Base-by-base conservation (phyloP, 2,888 invertebrate species). In the Oxycera nigricornis region DNA sequence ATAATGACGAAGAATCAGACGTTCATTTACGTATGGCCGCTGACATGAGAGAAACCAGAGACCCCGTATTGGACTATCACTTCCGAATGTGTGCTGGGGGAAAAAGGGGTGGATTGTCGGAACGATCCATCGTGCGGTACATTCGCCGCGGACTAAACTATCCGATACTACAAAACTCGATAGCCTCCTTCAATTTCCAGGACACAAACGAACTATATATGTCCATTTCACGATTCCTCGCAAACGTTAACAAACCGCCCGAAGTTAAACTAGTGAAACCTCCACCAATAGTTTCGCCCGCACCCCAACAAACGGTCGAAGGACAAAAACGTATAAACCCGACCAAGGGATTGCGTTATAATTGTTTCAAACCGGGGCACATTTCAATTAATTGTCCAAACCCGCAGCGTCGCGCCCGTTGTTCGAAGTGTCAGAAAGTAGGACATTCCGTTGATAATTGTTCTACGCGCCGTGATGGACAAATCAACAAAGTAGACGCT, bases 141-240 rank as follows among this genome's bases (percentile, higher is more conserved):
- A 46, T 46, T 4, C 9, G 46, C 46, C 46, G 46, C 46, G 46
- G 46, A 46, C 9, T 46, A 46, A 46, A 46, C 17, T 46, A 46
- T 46, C 46, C 46, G 2, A 4, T 17, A 2, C 9, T 46, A 46
- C 46, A 46, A 46, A 46, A 46, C 9, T 46, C 46, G 46, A 46
- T 46, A 2, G 46, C 46, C 46, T 46, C 46, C 9, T 46, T 46
- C n/a, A 46, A 46, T 46, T 46, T 46, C 46, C 3, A 4, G 9
- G 55, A 55, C 55, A 55, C 55, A 20, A 55, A 55, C 55, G 55
- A 55, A n/a, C 55, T 55, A 2, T 55, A 55, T 55, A 55, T 55
- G 55, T 55, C 22, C 17, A 55, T 55, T 55, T 55, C 55, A 20
- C 55, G 55, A 20, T 55, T 55, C 9, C 55, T 55, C 55, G 22